Evolutionary conservation across 1,140 invertebrate genomes (phyloP).

Genomic region (Orchestia grillus): DNA sequence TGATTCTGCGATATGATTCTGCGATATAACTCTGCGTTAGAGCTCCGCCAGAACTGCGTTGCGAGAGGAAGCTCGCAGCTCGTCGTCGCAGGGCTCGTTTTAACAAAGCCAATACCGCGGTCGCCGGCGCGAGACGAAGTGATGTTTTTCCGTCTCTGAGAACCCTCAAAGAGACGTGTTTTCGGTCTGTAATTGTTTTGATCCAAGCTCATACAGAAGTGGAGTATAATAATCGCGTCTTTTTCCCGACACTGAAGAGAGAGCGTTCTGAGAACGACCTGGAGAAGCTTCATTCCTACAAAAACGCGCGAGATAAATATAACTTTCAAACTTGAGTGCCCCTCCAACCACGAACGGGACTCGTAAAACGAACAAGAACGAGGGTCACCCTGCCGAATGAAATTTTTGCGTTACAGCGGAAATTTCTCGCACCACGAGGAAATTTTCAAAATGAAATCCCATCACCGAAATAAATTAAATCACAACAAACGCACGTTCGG

Average conservation of each 20-base stretch:
- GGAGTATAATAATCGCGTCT: background rate
- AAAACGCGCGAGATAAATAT: background rate
- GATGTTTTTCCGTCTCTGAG: background rate
- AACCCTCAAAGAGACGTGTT: conserved; percentile 17
- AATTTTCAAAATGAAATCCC: background rate
- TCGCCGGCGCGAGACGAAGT: background rate
- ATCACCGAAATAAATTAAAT: background rate
- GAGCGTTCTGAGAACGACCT: background rate
- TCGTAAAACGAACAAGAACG: background rate
- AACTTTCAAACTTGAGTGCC: background rate
- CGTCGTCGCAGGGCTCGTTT: background rate
- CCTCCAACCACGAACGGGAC: background rate
- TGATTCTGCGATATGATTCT: no score
- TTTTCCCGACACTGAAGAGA: background rate
- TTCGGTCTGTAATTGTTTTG: conserved; percentile 55
- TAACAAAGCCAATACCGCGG: conserved; percentile 39
- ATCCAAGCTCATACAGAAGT: background rate
- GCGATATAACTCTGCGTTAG: background rate
- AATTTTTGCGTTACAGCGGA: background rate
- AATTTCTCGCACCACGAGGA: no score
- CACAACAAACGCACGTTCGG: background rate
- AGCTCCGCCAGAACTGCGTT: background rate
- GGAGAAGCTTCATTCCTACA: background rate
- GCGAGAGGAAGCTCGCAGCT: background rate
- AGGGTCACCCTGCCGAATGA: no score